Conservation (phyloP, 2,113 vertebrate genomes). For the Macaca fascicularis region DNA sequence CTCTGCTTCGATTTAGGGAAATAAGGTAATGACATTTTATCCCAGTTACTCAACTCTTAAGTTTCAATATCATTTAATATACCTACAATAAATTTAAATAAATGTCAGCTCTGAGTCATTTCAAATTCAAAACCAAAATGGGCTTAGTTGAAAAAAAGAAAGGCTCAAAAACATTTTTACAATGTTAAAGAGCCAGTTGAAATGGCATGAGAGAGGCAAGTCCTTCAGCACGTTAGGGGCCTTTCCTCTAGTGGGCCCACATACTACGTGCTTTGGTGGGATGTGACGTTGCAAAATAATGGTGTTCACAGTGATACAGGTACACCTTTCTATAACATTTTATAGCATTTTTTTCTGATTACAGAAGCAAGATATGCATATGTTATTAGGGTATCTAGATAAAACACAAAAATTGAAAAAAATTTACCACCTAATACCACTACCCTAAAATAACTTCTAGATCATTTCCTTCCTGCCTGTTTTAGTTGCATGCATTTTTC, state of each 20-base stretch:
- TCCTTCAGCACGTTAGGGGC: rapidly evolving
- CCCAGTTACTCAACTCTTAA: background rate
- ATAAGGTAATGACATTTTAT: background rate
- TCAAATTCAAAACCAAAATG: constrained; percentile 48
- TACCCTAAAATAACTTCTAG: background rate
- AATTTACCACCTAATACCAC: background rate
- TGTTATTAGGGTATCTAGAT: background rate
- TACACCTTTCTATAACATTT: background rate
- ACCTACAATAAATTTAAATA: background rate
- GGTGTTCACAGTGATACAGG: background rate
- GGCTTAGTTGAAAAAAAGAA: background rate
- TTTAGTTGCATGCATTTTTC: background rate
- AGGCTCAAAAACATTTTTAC: background rate
- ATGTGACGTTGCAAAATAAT: rapidly evolving
- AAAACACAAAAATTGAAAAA: background rate
- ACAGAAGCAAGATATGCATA: background rate
- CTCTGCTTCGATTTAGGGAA: background rate
- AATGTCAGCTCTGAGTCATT: constrained; percentile 6
- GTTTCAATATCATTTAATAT: background rate
- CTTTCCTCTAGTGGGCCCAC: background rate
- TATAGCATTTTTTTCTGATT: background rate
- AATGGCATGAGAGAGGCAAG: background rate
- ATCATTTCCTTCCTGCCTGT: background rate
- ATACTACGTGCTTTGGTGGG: background rate
- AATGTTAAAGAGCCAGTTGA: background rate